Conservation (phyloP, 2,113 vertebrate genomes). For the Hipposideros armiger region DNA sequence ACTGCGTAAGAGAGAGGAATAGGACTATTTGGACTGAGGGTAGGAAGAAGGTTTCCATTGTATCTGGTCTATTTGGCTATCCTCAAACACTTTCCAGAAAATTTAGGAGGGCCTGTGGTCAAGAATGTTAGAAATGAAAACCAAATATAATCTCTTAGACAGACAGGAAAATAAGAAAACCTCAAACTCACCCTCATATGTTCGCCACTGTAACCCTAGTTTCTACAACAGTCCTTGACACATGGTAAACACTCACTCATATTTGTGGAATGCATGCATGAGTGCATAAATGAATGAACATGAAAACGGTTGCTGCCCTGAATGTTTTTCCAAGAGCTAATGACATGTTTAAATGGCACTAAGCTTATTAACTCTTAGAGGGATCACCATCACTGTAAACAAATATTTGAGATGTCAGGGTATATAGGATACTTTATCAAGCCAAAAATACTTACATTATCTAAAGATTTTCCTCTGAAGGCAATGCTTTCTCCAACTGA, state of each 20-base stretch:
- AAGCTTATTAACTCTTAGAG: not conserved
- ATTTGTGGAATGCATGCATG: not conserved
- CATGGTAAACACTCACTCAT: not conserved
- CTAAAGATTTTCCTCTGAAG: not conserved
- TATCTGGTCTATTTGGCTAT: not conserved
- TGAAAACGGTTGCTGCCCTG: not conserved
- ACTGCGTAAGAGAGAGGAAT: not conserved
- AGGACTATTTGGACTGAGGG: not conserved
- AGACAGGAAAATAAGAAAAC: not conserved
- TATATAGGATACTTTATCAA: not conserved
- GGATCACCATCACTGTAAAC: not conserved
- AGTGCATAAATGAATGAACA: not conserved
- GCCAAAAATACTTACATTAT: not conserved
- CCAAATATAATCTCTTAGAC: not conserved
- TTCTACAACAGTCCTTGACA: not conserved
- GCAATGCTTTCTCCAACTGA: not conserved
- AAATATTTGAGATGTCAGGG: not conserved
- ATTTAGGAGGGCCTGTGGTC: not conserved
- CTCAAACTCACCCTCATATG: not conserved
- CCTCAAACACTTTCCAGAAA: constrained; percentile 1
- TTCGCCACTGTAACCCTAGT: not conserved
- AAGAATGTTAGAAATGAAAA: not conserved
- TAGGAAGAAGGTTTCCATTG: not conserved
- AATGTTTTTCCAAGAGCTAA: not conserved
- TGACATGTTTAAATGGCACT: not conserved